Evolutionary conservation across 2,797 vertebrate species (phyloP).

Genomic region (Sebastes baramenuke): DNA sequence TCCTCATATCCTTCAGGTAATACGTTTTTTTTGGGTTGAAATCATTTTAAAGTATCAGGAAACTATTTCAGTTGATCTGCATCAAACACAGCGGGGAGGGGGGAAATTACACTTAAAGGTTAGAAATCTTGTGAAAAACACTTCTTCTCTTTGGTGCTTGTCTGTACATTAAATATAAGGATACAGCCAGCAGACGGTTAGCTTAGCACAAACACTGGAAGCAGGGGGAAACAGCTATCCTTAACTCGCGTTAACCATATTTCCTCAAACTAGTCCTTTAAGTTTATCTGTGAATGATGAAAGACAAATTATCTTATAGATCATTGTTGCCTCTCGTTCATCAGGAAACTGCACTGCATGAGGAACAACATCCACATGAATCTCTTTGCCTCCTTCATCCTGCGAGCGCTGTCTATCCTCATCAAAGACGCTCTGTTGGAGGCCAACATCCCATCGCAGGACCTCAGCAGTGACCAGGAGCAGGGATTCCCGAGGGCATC

Average conservation of each 20-base stretch:
- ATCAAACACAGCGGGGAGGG: neutral
- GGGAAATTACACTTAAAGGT: neutral
- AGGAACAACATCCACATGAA: slow-evolving; percentile 95
- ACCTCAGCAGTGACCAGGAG: slow-evolving; percentile 74
- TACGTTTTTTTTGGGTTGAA: neutral
- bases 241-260: neutral
- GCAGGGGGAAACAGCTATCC: neutral
- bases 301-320: neutral
- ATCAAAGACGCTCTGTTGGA: slow-evolving; percentile 88
- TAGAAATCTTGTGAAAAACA: neutral
- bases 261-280: neutral
- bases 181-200: neutral
- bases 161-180: neutral
- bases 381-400: slow-evolving; percentile 90
- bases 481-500: slow-evolving; percentile 62
- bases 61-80: neutral
- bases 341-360: slow-evolving; percentile 90
- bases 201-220: neutral
- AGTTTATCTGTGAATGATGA: neutral
- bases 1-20: slow-evolving; percentile 91
- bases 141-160: neutral
- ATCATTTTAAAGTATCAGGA: neutral
- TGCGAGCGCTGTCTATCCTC: slow-evolving; percentile 88
- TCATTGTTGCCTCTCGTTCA: neutral
- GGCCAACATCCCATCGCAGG: slow-evolving; percentile 66